Conservation (phyloP, 2,113 vertebrate genomes). For the Nematolebias whitei region DNA sequence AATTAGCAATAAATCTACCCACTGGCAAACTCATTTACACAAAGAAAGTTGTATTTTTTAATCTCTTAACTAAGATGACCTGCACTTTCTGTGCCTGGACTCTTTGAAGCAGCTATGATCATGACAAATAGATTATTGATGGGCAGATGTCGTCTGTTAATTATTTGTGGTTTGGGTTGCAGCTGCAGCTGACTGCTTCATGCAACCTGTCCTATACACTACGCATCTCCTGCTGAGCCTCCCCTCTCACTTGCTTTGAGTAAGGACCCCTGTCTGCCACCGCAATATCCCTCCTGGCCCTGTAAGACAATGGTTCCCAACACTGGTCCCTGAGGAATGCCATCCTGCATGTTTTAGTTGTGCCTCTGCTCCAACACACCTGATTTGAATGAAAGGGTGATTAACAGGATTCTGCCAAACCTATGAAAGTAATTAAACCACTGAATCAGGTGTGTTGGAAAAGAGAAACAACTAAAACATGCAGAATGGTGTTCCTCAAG, state of each 20-base stretch:
- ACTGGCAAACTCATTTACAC: constrained; percentile 42
- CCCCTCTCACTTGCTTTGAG: constrained; percentile 16
- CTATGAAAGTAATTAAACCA: too few relatives aligned
- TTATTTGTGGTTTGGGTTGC: constrained; percentile 37
- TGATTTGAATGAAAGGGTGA: too few relatives aligned
- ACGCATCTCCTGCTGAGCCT: constrained; percentile 57
- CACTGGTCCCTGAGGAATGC: constrained; percentile 44
- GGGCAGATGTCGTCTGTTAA: constrained; percentile 66
- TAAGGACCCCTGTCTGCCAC: constrained; percentile 12
- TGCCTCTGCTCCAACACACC: too few relatives aligned
- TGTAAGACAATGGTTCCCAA: too few relatives aligned
- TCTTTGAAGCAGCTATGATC: constrained; percentile 25
- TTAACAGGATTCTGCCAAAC: too few relatives aligned
- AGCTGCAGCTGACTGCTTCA: constrained; percentile 44
- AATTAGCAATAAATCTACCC: constrained; percentile 32
- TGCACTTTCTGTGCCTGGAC: constrained; percentile 9
- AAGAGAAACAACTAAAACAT: too few relatives aligned
- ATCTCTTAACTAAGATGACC: constrained; percentile 52
- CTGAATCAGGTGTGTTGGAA: too few relatives aligned
- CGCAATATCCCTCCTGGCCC: constrained; percentile 20
- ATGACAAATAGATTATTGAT: constrained; percentile 74
- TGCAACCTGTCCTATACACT: constrained; percentile 35
- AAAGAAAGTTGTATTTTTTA: constrained; percentile 51
- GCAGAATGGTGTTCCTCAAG: too few relatives aligned
- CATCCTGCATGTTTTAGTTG: too few relatives aligned